Conservation (phyloP, 2,888 invertebrate genomes). For the Cryptocephalus moraei region DNA sequence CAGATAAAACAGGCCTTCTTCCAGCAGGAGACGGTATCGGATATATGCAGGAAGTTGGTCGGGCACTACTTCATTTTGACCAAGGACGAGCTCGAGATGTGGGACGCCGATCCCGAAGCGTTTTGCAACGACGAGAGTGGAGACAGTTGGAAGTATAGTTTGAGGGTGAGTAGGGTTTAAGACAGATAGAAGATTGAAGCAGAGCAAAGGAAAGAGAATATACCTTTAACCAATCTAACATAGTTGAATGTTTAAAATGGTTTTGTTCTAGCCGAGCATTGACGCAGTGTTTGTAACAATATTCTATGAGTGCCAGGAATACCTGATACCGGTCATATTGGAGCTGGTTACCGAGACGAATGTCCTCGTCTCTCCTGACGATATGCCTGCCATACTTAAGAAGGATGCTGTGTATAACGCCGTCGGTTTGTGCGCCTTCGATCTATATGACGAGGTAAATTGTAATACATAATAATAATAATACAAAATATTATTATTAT, state of each 20-base stretch:
- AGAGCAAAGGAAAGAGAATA: neutral
- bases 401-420: conserved; percentile 94
- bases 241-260: no score
- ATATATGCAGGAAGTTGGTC: conserved; percentile 76
- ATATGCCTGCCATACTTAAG: conserved; percentile 67
- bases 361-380: conserved; percentile 55
- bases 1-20: conserved; percentile 69
- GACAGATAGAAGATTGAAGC: neutral
- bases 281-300: conserved; percentile 77
- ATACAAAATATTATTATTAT: no score
- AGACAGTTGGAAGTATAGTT: conserved; percentile 89
- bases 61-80: conserved; percentile 82
- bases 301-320: conserved; percentile 67
- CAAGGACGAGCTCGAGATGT: conserved; percentile 70
- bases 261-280: conserved; percentile 62
- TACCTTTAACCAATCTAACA: no score
- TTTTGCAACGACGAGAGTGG: conserved; percentile 83
- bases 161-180: conserved; percentile 52
- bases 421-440: conserved; percentile 78
- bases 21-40: conserved; percentile 60
- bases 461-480: no score
- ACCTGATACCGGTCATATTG: conserved; percentile 62
- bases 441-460: conserved; percentile 78
- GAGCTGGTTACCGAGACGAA: conserved; percentile 59
- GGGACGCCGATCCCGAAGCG: conserved; percentile 86